Base-by-base conservation (phyloP, 2,888 invertebrate genomes). In the Caenorhabditis uteleia region DNA sequence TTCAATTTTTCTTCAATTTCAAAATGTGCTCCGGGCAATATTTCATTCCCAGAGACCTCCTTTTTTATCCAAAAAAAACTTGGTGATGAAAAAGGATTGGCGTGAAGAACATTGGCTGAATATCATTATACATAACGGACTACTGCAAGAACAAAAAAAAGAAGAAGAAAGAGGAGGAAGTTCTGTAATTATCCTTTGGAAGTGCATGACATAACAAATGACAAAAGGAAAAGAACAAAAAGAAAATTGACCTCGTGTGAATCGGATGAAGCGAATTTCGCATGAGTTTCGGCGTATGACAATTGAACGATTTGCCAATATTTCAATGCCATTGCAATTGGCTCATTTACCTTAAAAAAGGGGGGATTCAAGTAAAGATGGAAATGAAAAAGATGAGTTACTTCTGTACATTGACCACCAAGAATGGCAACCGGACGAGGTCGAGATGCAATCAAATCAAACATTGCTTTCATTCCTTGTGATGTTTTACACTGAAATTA, bases 301-400 rank as follows among this genome's bases (percentile, higher is more conserved):
- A 82, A 51, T 46, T 82, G 95, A 0, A 93, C 92, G 51, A 98
- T 88, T 83, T 93, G 91, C 94, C 95, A 98, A 84, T 93, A 94
- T 81, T 93, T 93, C 12, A 79, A 58, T 2, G 82, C 79, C 81
- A 82, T 82, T 18, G 82, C 82, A 10, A 82, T 74, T 23, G 80
- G 80, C 51, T 81, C 80, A 50, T 80, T 80, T 23, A 80, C 80
- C 74, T 74, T 56, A 27, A 64, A 59, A 34, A 18, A 16, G n/a
- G 12, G 16, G 20, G 31, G 21, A 8, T 1, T 42, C 20, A 6
- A 14, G 12, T 21, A 6, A n/a, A n/a, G n/a, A n/a, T n/a, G n/a
- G n/a, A n/a, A n/a, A n/a, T n/a, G n/a, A n/a, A n/a, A n/a, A n/a
- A n/a, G 18, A 21, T 16, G 21, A n/a, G 21, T 16, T 12, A 69